Evolutionary conservation across 2,797 vertebrate species (phyloP).

Genomic region (Eremophila alpestris): DNA sequence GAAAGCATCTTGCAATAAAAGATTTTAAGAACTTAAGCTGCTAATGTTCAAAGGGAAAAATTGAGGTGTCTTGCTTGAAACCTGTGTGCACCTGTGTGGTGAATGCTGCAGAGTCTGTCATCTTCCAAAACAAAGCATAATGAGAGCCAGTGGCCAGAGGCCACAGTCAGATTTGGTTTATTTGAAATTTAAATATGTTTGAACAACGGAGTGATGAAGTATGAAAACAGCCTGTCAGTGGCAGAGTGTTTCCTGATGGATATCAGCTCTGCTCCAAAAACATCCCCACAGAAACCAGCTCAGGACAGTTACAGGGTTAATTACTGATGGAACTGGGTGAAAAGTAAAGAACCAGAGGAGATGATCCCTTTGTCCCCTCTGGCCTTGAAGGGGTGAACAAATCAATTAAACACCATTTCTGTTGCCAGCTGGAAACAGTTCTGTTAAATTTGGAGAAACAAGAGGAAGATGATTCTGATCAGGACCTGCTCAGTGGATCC

Average conservation of each 20-base stretch:
- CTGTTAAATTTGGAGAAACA: background rate
- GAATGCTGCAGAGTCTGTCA: background rate
- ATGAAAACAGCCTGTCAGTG: background rate
- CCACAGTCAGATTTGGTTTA: background rate
- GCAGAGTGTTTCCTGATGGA: background rate
- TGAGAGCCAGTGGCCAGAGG: background rate
- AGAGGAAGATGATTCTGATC: background rate
- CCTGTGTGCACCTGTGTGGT: background rate
- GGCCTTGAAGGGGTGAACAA: background rate
- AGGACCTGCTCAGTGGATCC: background rate
- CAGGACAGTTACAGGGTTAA: background rate
- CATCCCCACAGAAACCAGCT: background rate
- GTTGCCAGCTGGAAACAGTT: background rate
- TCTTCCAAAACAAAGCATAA: background rate
- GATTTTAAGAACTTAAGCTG: background rate
- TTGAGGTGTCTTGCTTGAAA: background rate
- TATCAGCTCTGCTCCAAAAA: background rate
- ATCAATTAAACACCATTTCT: background rate
- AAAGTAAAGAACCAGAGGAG: background rate
- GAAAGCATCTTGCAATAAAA: background rate
- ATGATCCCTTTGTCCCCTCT: background rate
- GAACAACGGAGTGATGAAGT: conserved; percentile 7
- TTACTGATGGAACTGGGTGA: background rate
- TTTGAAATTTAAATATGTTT: conserved; percentile 20
- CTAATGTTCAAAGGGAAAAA: background rate